phyloP scores from a whole-genome alignment of 2,888 invertebrate genomes.

The Prosapia bicincta region DNA sequence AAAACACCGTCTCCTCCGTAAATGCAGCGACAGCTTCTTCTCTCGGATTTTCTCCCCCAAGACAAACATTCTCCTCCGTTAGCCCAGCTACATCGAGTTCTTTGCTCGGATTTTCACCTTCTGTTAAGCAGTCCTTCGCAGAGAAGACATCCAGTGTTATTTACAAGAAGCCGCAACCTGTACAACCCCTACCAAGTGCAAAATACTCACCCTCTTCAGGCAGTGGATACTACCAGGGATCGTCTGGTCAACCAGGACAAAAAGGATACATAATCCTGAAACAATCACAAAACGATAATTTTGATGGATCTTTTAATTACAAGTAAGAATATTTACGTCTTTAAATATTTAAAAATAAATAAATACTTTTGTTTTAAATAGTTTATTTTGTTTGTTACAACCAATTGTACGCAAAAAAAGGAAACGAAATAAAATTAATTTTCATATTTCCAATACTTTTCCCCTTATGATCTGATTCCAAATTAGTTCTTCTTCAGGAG shows the following conservation, averaged over 20 bases:
- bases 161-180: not conserved
- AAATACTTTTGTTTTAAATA: too few relatives aligned
- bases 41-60: not conserved
- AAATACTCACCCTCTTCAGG: not conserved
- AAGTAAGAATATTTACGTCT: slow-evolving; percentile 48
- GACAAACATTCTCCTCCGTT: not conserved
- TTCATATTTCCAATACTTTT: too few relatives aligned
- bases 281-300: slow-evolving; percentile 51
- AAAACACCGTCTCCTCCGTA: not conserved
- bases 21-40: not conserved
- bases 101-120: too few relatives aligned
- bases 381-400: too few relatives aligned
- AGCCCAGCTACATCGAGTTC: not conserved
- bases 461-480: too few relatives aligned
- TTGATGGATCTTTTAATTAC: slow-evolving; percentile 58
- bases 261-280: slow-evolving; percentile 47
- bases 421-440: too few relatives aligned
- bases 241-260: not conserved
- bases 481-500: too few relatives aligned
- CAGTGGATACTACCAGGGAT: not conserved
- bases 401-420: too few relatives aligned
- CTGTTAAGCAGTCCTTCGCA: not conserved
- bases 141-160: not conserved
- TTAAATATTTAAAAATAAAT: too few relatives aligned
- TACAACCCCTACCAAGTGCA: not conserved